These are phyloP conservation scores for Bos javanicus DNA, from an alignment of 2,113 vertebrate species.

Conservation along the genomic window DNA sequence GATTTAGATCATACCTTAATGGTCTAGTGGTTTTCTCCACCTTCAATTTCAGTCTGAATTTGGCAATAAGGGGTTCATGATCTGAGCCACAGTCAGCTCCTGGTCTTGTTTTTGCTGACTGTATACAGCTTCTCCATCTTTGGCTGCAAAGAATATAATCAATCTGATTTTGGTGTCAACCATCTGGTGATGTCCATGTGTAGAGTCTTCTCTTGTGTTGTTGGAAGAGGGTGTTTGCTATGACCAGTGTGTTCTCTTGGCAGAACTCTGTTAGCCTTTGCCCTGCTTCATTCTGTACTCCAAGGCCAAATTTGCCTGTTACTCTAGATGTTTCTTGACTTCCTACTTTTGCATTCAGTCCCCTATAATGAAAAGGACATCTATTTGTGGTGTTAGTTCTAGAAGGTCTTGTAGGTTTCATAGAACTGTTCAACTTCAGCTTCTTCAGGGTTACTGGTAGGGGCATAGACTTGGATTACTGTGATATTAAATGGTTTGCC, in stretches of 20 bases:
- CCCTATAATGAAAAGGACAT: not conserved
- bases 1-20: no score
- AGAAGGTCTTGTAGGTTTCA: not conserved
- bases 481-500: not conserved
- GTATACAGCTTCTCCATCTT: no score
- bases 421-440: not conserved
- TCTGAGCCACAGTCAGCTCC: no score
- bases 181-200: not conserved
- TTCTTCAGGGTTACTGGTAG: not conserved
- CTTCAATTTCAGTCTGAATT: no score
- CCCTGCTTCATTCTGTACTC: not conserved
- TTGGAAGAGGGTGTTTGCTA: not conserved
- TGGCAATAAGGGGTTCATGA: no score
- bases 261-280: not conserved
- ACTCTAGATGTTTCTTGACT: not conserved
- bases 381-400: not conserved
- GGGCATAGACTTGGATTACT: not conserved
- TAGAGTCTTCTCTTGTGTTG: not conserved
- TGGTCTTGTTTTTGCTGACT: no score
- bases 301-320: not conserved
- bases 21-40: no score
- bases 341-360: not conserved
- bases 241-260: not conserved
- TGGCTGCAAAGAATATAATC: no score
- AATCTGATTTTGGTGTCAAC: accelerated